Evolutionary conservation across 2,113 vertebrate species (phyloP), one percentile per base, ranked within the genome.

Genomic region (Silurus meridionalis): DNA sequence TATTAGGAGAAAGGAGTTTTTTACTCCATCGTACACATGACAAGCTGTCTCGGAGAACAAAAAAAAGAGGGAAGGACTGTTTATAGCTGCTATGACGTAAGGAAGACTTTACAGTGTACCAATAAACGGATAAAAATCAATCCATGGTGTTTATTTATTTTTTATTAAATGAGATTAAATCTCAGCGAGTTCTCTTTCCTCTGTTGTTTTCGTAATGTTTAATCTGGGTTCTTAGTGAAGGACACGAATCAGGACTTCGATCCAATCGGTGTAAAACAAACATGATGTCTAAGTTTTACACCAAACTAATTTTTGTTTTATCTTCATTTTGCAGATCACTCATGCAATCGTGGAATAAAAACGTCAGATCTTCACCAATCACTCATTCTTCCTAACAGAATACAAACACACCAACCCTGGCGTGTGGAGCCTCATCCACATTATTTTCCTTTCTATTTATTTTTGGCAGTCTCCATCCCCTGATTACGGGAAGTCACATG

Each of bases 401-500:
- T 50, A 50, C 46, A 72, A 75, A 46, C 28, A 71, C 0, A 37
- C 28, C 67, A 69, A 46, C 23, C 10, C 25, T 25, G 50, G 74
- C 72, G 14, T 10, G 4, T 7, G 19, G 23, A 0, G 1, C 52
- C n/a, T 77, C n/a, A 1, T 23, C 37, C 37, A 37, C 37, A 37
- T 46, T 58, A 14, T 58, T 25, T 17, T 2, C 5, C 25, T 13
- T 13, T 25, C 14, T 46, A 0, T 61, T 19, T 50, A 50, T 46
- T 71, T 71, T 71, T 37, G 17, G 48, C 71, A 8, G n/a, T 50
- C 8, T 15, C 21, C 15, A 6, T n/a, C 74, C 55, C 52, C 17
- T 46, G 78, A 60, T 80, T 46, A 80, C 28, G 8, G 28, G 78
- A 80, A 80, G 57, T 80, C 78, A 80, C 55, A 46, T 58, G 77